Percentiles rank a stretch among this genome's conserved stretches.
These are phyloP conservation scores for Auanema freiburgensis DNA, from an alignment of 2,888 invertebrate species.

Conservation along the genomic window DNA sequence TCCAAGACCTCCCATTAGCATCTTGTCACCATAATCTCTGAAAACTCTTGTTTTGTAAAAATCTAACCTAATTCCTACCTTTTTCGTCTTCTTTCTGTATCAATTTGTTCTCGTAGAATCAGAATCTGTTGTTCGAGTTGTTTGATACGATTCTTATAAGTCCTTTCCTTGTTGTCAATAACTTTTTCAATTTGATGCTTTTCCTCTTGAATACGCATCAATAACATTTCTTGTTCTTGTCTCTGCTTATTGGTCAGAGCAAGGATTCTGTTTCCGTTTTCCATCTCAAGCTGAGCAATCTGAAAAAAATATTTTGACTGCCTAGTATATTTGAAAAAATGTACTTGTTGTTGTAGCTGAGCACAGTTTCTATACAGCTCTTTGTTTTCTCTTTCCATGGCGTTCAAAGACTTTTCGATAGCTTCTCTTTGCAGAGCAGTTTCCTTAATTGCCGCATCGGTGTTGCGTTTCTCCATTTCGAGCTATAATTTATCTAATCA, in stretches of 20 bases:
- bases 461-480: conserved; percentile 60
- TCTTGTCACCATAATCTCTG: conserved; percentile 55
- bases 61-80: conserved; percentile 13
- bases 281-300: conserved; percentile 63
- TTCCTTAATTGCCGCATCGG: conserved; percentile 61
- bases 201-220: conserved; percentile 57
- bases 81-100: conserved; percentile 54
- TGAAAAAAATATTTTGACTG: neutral
- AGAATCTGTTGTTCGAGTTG: conserved; percentile 60
- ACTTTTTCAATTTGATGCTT: conserved; percentile 61
- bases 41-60: conserved; percentile 3
- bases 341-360: conserved; percentile 60
- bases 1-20: conserved; percentile 55
- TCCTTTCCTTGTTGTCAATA: conserved; percentile 61
- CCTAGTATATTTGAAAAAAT: neutral
- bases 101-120: conserved; percentile 59
- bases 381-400: conserved; percentile 63
- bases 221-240: conserved; percentile 62
- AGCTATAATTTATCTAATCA: conserved; percentile 38
- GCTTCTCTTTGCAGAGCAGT: conserved; percentile 63
- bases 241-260: conserved; percentile 63
- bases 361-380: conserved; percentile 64
- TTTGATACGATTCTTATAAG: conserved; percentile 56
- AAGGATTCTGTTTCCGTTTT: conserved; percentile 61
- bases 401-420: conserved; percentile 63